Percentiles rank a stretch among this genome's conserved stretches.
Evolutionary conservation across 2,888 invertebrate species (phyloP).

Genomic region (Sylvicola fuscatus): DNA sequence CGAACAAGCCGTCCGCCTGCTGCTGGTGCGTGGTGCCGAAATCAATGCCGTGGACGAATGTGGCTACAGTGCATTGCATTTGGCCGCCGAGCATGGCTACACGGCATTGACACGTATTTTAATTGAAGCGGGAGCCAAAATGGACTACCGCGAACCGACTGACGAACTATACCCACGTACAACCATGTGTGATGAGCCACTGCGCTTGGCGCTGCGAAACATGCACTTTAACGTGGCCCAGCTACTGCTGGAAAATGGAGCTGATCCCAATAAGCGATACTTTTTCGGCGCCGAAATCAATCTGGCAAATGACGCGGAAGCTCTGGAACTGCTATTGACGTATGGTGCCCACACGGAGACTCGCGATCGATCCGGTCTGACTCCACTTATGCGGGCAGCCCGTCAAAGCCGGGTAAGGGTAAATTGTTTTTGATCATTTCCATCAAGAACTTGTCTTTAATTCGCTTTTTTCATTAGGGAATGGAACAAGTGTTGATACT

Average conservation of each 20-base stretch:
- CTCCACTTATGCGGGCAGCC: conserved; percentile 81
- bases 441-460: conserved; percentile 6
- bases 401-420: conserved; percentile 48
- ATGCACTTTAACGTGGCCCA: conserved; percentile 54
- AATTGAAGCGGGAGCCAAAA: conserved; percentile 55
- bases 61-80: conserved; percentile 77
- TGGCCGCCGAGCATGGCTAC: conserved; percentile 75
- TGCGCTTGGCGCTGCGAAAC: conserved; percentile 73
- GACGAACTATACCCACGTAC: conserved; percentile 50
- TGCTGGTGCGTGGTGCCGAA: conserved; percentile 63
- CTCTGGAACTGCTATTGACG: conserved; percentile 57
- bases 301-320: conserved; percentile 62
- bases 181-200: conserved; percentile 64
- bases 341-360: conserved; percentile 81
- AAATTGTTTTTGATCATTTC: conserved; percentile 2
- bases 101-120: conserved; percentile 48
- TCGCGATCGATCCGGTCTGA: conserved; percentile 66
- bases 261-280: conserved; percentile 79
- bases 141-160: conserved; percentile 56
- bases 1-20: conserved; percentile 55
- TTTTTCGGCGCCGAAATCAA: conserved; percentile 84
- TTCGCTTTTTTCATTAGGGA: conserved; percentile 34
- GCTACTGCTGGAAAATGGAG: conserved; percentile 60
- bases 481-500: conserved; percentile 55
- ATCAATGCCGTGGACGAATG: conserved; percentile 72